phyloP scores from a whole-genome alignment of 2,797 vertebrate species.

The Alca torda region DNA sequence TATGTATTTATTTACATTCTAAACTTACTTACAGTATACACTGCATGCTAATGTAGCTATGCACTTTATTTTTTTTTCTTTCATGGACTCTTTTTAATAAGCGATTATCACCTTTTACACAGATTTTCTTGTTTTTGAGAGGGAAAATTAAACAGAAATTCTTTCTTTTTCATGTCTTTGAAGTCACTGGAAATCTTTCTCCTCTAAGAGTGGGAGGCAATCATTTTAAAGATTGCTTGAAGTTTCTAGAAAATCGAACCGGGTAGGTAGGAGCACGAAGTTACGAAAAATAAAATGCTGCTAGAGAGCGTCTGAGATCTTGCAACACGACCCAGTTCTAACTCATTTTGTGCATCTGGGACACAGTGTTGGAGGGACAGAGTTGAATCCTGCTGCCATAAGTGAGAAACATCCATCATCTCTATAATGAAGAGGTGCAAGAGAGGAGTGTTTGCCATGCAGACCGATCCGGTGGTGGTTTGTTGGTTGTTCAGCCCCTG shows the following conservation, averaged over 20 bases:
- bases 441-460: background rate
- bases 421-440: background rate
- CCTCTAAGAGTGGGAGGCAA: background rate
- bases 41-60: background rate
- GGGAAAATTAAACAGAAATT: background rate
- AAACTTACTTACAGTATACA: background rate
- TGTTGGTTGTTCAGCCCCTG: background rate
- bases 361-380: background rate
- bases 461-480: background rate
- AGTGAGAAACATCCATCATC: background rate
- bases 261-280: background rate
- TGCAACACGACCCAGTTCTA: background rate
- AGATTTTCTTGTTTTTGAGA: background rate
- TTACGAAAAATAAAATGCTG: background rate
- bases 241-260: background rate
- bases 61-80: background rate
- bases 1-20: background rate
- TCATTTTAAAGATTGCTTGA: background rate
- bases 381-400: background rate
- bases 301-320: background rate
- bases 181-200: background rate
- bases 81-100: background rate
- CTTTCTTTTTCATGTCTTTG: background rate
- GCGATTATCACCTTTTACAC: background rate
- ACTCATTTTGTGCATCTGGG: background rate